Evolutionary conservation across 2,888 invertebrate species (phyloP).

Genomic region (Acronicta alni): DNA sequence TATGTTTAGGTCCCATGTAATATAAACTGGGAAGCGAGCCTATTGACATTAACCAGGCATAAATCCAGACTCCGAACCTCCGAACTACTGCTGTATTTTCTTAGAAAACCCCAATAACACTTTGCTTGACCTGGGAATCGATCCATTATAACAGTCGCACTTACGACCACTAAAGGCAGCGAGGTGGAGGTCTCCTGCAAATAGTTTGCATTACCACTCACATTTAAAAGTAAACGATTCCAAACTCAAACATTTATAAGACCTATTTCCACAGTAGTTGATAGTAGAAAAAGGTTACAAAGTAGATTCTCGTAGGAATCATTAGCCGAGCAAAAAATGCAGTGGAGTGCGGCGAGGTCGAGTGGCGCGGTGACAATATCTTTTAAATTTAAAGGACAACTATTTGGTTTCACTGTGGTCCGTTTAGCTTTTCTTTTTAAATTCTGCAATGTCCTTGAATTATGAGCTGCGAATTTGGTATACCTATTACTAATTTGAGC

Average conservation of each 20-base stretch:
- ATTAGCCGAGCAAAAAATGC: conserved; percentile 45
- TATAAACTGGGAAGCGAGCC: too few species aligned
- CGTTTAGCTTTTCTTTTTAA: neutral
- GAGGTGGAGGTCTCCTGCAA: too few species aligned
- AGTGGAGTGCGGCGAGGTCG: conserved; percentile 62
- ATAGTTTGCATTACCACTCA: neutral
- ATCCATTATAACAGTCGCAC: too few species aligned
- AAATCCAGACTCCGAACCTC: too few species aligned
- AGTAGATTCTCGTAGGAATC: conserved; percentile 46
- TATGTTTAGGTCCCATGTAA: too few species aligned
- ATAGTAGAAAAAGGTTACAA: conserved; percentile 35
- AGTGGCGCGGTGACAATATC: conserved; percentile 53
- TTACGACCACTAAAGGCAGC: too few species aligned
- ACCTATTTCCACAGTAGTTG: conserved; percentile 7
- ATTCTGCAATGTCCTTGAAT: neutral
- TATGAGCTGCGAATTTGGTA: too few species aligned
- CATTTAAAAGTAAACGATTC: conserved; percentile 2
- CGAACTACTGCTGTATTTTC: too few species aligned
- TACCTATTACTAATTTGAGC: too few species aligned
- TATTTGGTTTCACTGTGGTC: neutral
- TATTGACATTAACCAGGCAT: too few species aligned
- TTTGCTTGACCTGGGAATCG: too few species aligned
- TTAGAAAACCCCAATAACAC: too few species aligned
- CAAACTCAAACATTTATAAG: conserved; percentile 19
- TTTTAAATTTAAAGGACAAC: conserved; percentile 23